A percentile compares a stretch with the other conserved stretches of the same genome.
phyloP scores from a whole-genome alignment of 2,888 invertebrate genomes.

The Capitulum mitella region DNA sequence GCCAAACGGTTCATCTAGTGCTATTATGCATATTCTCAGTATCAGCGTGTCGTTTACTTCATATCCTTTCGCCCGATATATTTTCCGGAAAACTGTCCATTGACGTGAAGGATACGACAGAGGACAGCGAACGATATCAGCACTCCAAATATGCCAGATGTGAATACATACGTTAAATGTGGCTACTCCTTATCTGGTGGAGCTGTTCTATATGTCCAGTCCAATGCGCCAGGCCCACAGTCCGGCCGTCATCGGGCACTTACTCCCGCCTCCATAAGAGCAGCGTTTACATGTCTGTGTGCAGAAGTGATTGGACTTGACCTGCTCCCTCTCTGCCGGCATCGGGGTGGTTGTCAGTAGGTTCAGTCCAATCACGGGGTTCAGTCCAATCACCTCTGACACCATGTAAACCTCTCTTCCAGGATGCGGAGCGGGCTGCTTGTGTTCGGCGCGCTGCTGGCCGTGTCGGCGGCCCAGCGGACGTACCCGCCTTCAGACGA shows the following conservation, averaged over 20 bases:
- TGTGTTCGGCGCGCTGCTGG: not conserved
- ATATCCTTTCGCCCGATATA: too few relatives aligned
- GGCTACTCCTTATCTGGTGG: too few relatives aligned
- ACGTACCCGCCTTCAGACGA: not conserved
- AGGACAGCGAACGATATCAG: too few relatives aligned
- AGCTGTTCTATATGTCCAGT: not conserved
- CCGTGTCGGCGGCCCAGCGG: not conserved
- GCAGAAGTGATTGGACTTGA: conserved; percentile 14
- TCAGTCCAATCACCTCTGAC: conserved; percentile 18
- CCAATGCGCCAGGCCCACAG: not conserved
- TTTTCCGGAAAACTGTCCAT: too few relatives aligned
- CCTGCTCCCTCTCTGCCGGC: not conserved
- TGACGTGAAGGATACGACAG: too few relatives aligned
- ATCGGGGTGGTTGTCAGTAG: too few relatives aligned
- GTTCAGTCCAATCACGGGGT: conserved; percentile 6
- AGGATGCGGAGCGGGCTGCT: not conserved
- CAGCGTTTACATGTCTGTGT: not conserved
- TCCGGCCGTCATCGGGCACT: not conserved
- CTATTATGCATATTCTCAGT: too few relatives aligned
- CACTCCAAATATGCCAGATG: too few relatives aligned
- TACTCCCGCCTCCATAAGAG: not conserved
- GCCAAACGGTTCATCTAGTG: too few relatives aligned
- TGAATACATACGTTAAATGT: too few relatives aligned
- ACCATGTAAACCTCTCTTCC: not conserved
- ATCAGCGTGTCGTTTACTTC: too few relatives aligned